Evolutionary conservation across 2,113 vertebrate genomes (phyloP).

Genomic region (Callospermophilus lateralis): DNA sequence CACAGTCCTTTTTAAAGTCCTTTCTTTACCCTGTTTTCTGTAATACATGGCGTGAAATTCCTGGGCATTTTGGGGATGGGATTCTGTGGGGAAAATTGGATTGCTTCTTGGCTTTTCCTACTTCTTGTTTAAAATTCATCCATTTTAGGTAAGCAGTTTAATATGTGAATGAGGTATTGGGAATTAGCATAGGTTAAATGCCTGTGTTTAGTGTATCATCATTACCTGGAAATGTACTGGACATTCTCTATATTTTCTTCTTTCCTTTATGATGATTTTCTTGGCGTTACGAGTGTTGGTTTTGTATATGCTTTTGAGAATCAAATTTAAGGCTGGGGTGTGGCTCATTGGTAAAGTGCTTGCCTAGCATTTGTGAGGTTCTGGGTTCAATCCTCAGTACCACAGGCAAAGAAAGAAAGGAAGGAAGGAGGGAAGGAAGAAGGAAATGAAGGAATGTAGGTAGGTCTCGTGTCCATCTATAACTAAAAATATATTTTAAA

Average conservation of each 20-base stretch:
- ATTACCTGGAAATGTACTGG: conserved; percentile 4
- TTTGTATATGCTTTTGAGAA: background rate
- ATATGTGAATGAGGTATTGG: background rate
- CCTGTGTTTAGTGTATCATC: background rate
- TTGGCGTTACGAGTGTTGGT: background rate
- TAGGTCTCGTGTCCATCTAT: no score
- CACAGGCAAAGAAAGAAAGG: no score
- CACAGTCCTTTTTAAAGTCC: background rate
- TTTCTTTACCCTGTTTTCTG: conserved; percentile 13
- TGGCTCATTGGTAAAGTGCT: no score
- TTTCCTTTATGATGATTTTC: background rate
- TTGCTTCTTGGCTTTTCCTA: background rate
- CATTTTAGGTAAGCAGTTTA: background rate
- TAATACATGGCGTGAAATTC: background rate
- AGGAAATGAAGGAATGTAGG: no score
- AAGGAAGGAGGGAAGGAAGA: no score
- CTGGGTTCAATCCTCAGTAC: no score
- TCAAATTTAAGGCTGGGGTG: background rate
- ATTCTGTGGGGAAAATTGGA: background rate
- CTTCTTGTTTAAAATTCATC: background rate
- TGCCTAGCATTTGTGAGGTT: no score
- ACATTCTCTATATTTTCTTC: background rate
- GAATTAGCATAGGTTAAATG: conserved; percentile 8
- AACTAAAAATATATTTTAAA: no score
- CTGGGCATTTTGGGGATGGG: background rate